Evolutionary conservation across 2,888 invertebrate species (phyloP), one percentile per base, ranked within the genome.

Genomic region (Melieria picta): DNA sequence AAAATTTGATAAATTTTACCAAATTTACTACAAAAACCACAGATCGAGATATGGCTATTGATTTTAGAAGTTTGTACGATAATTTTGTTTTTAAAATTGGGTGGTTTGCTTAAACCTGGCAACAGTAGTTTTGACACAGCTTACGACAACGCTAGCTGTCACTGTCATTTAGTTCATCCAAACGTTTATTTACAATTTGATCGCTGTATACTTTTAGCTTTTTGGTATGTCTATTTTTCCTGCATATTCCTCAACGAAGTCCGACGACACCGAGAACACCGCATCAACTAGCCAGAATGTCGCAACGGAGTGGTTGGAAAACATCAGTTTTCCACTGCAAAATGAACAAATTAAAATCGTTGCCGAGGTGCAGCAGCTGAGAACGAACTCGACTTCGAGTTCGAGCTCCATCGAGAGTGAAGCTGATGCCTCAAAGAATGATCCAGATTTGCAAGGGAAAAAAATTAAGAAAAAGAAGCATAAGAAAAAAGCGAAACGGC

Each of bases 191-290:
- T 30, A 30, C 30, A 30, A 1, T 30, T 30, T 30, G 30, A 30
- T 30, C 30, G 30, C 3, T 30, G 30, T 30, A 30, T 30, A 30
- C 30, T 30, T 30, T 30, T 30, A 2, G 30, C 30, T 30, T 16
- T 16, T 16, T 30, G 30, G 5, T n/a, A 78, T 78, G 78, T 77
- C 78, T 0, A 60, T 78, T 4, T 78, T 78, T 65, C 78, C 77
- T 2, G 78, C 78, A 3, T 78, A 78, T 63, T 69, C 72, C 0
- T n/a, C 58, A 5, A 11, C 3, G 42, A 62, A 46, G n/a, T 50
- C 10, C 13, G 50, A 7, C 11, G 45, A 46, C 50, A n/a, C 5
- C 47, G 62, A 6, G 56, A 46, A 9, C 7, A 45, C 58, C 43
- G n/a, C 60, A 7, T 10, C 16, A 7, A 58, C 11, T 16, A 13